Percentiles rank a stretch among this genome's conserved stretches.
These are phyloP conservation scores for Dicranocentrus wangi DNA, from an alignment of 2,888 invertebrate species.

Conservation along the genomic window DNA sequence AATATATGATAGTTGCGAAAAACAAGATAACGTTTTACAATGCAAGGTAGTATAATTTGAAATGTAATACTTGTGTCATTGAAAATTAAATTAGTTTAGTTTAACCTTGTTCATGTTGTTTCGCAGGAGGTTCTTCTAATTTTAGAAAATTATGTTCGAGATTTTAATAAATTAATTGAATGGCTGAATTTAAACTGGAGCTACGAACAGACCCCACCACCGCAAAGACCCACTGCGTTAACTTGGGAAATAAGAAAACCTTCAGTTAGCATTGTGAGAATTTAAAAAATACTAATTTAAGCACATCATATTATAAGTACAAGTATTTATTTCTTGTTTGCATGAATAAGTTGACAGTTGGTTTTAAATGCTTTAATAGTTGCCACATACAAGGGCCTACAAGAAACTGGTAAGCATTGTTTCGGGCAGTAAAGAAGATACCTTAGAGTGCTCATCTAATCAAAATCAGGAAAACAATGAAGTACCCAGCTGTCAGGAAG, in stretches of 20 bases:
- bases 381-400: conserved; percentile 29
- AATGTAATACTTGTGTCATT: no score
- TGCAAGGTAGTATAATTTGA: conserved; percentile 79
- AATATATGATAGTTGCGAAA: conserved; percentile 96
- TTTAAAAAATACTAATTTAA: no score
- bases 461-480: no score
- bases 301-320: no score
- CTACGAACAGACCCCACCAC: conserved; percentile 90
- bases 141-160: conserved; percentile 93
- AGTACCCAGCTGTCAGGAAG: not conserved
- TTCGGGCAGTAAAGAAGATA: not conserved
- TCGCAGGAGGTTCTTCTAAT: conserved; percentile 92
- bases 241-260: conserved; percentile 98
- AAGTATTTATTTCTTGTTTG: no score
- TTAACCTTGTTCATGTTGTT: no score
- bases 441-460: no score
- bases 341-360: no score
- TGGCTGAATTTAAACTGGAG: conserved; percentile 95
- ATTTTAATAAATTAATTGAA: conserved; percentile 94
- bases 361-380: no score
- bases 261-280: conserved; percentile 78
- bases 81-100: no score
- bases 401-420: conserved; percentile 35
- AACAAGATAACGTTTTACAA: conserved; percentile 93
- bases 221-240: conserved; percentile 89